These are phyloP conservation scores for Leptura quadrifasciata DNA, from an alignment of 2,888 invertebrate genomes.

Conservation along the genomic window DNA sequence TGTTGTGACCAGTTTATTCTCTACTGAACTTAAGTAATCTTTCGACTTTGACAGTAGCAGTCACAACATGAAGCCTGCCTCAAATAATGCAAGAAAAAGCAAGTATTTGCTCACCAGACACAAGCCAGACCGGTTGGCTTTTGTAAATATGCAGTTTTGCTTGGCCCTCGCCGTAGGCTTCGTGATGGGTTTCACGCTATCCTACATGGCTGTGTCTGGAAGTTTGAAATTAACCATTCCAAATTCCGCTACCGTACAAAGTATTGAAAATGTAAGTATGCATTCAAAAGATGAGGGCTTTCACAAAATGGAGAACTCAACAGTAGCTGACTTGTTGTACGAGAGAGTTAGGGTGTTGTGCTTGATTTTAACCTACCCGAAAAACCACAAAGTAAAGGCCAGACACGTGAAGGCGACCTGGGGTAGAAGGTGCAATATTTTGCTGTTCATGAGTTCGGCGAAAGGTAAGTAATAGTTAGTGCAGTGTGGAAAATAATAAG, in stretches of 20 bases:
- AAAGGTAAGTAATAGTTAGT: slow-evolving; percentile 75
- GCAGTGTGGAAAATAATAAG: no score
- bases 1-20: no score
- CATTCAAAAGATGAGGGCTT: slow-evolving; percentile 39
- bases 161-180: slow-evolving; percentile 83
- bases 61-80: background rate
- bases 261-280: slow-evolving; percentile 51
- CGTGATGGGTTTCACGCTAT: slow-evolving; percentile 84
- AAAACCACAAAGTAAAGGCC: slow-evolving; percentile 91
- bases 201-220: slow-evolving; percentile 76
- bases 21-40: no score
- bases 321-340: slow-evolving; percentile 82
- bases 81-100: background rate
- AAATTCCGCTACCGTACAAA: slow-evolving; percentile 54
- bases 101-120: background rate
- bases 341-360: slow-evolving; percentile 90
- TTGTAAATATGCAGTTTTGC: slow-evolving; percentile 75
- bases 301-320: slow-evolving; percentile 77
- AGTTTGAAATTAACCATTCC: slow-evolving; percentile 42
- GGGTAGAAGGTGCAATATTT: slow-evolving; percentile 92
- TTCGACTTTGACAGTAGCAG: background rate
- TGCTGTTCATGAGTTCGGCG: slow-evolving; percentile 89
- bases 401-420: slow-evolving; percentile 95
- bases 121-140: background rate
- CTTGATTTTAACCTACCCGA: slow-evolving; percentile 96